Conservation (phyloP, 2,888 invertebrate genomes). For the Vandiemenella viatica region DNA sequence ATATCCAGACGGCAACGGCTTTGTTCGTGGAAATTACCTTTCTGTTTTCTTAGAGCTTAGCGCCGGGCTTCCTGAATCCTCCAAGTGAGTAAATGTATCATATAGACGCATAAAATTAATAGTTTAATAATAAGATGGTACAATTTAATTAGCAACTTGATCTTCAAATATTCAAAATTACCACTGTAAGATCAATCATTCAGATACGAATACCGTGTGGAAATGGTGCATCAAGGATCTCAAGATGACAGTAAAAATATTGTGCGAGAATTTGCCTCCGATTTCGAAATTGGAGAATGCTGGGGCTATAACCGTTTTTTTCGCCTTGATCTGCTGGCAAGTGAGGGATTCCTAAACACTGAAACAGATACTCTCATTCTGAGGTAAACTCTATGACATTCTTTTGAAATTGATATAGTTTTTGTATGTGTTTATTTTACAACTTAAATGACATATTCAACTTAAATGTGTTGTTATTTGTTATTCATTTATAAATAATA, state of each 20-base stretch:
- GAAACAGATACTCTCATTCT: slow-evolving; percentile 70
- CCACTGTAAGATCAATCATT: no score
- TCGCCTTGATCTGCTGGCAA: slow-evolving; percentile 71
- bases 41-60: slow-evolving; percentile 86
- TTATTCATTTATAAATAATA: no score
- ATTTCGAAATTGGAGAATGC: slow-evolving; percentile 91
- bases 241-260: slow-evolving; percentile 74
- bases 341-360: slow-evolving; percentile 78
- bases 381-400: no score
- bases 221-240: slow-evolving; percentile 85
- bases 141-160: neutral
- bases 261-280: slow-evolving; percentile 84
- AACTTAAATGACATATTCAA: no score
- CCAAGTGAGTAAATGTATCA: slow-evolving; percentile 57
- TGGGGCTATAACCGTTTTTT: slow-evolving; percentile 95
- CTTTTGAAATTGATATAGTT: no score
- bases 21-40: slow-evolving; percentile 80
- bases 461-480: no score
- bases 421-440: no score
- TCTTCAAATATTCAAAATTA: no score
- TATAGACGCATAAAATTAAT: no score
- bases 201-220: slow-evolving; percentile 84
- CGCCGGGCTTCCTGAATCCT: slow-evolving; percentile 78
- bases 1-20: slow-evolving; percentile 88
- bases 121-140: neutral